Evolutionary conservation across 1,140 invertebrate species (phyloP), one percentile per base, ranked within the genome.

Genomic region (Micrasema longulum): DNA sequence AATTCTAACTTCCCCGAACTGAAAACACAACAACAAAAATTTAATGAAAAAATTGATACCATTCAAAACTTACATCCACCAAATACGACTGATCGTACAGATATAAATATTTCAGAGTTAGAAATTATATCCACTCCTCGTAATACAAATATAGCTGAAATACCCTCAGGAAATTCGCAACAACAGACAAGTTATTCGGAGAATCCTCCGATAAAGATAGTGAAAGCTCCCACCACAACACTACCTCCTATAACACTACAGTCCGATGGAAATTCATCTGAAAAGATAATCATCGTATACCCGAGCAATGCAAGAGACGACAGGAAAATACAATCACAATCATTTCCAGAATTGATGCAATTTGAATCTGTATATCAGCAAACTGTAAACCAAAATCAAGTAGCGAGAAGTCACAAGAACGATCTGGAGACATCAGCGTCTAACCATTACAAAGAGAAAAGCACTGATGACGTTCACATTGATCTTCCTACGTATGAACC

Each of bases 231-330:
- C 0, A 84, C 82, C 57, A 85, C 82, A 0, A 82, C 84, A 0
- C 74, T 85, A 52, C 81, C 83, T 6, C 80, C 84, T 0, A 77
- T 84, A 1, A 82, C 83, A 12, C 65, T 85, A 35, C 77, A 79
- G 20, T 82, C 82, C 55, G 14, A 16, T 35, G 38, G 23, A 4
- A 79, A 82, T 26, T 80, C 69, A 31, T 67, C 81, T 1, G 80
- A 85, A 71, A 84, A 84, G 65, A 81, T 85, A 20, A 78, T 85
- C 0, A 85, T 85, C 26, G 84, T 85, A 4, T 85, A 85, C 74
- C 84, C 84, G 2, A 84, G 80, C 55, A 84, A 84, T 71, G 80
- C 79, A 0, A 79, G 84, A 72, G 83, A 85, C 45, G 84, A 84
- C 52, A 77, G 83, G 18, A 85, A 84, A 69, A 84, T 85, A 38